A percentile compares a stretch with the other conserved stretches of the same genome.
phyloP scores from a whole-genome alignment of 2,113 vertebrate genomes.

The Peromyscus leucopus region DNA sequence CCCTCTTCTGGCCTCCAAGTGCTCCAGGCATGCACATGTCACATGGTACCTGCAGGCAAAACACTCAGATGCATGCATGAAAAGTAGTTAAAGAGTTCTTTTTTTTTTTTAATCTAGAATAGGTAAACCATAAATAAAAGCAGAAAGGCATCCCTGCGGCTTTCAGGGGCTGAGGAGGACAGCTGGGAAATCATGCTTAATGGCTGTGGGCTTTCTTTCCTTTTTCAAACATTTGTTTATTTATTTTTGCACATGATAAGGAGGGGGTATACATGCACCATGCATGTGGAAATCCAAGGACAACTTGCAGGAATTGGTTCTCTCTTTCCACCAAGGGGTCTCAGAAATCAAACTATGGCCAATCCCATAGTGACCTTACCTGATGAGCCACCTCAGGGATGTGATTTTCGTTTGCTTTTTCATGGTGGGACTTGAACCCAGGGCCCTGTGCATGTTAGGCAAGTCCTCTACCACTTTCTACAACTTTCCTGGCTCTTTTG shows the following conservation, averaged over 20 bases:
- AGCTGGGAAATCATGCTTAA: not conserved
- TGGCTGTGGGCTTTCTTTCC: not conserved
- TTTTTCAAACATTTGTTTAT: not conserved
- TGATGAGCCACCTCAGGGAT: not conserved
- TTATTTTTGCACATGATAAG: not conserved
- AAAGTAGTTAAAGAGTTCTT: too few species aligned
- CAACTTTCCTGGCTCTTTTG: not conserved
- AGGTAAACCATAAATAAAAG: not conserved
- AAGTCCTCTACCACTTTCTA: not conserved
- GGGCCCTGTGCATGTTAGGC: not conserved
- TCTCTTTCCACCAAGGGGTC: not conserved
- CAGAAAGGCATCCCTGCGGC: not conserved
- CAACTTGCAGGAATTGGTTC: not conserved
- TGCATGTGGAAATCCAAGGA: not conserved
- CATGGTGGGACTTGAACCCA: not conserved
- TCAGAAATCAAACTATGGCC: not conserved
- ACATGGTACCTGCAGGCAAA: not conserved
- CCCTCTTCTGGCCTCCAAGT: not conserved
- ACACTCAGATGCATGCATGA: not conserved
- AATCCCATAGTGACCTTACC: not conserved
- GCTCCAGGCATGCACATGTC: not conserved
- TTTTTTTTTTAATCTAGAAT: not conserved
- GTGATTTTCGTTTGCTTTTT: not conserved
- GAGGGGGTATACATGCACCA: not conserved
- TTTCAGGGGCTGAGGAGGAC: rapidly evolving